A percentile compares a stretch with the other conserved stretches of the same genome.
Evolutionary conservation across 2,888 invertebrate species (phyloP).

Genomic region (Melieria crassipennis): DNA sequence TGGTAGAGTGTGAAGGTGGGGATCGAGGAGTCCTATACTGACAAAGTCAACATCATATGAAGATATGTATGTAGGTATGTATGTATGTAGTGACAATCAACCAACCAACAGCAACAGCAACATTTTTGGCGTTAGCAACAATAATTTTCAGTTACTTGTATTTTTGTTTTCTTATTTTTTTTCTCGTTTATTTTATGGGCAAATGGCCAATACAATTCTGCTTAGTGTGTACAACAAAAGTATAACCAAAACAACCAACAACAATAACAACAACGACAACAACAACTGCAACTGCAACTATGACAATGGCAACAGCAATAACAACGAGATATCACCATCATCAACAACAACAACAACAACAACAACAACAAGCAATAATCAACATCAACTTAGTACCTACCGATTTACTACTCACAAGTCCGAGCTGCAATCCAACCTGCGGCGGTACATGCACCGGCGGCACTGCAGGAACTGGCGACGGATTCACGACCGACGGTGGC

Average conservation of each 20-base stretch:
- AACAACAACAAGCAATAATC: conserved; percentile 20
- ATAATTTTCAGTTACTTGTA: not conserved
- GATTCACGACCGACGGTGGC: conserved; percentile 62
- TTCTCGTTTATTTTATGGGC: no score
- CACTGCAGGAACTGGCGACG: conserved; percentile 68
- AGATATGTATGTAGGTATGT: not conserved
- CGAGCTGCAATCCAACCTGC: conserved; percentile 67
- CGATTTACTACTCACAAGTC: conserved; percentile 69
- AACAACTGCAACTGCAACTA: conserved; percentile 13
- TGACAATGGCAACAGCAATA: conserved; percentile 19
- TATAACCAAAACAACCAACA: conserved; percentile 38
- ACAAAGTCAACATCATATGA: not conserved
- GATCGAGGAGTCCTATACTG: not conserved
- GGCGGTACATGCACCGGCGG: conserved; percentile 65
- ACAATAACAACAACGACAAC: conserved; percentile 30
- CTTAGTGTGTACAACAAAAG: conserved; percentile 10
- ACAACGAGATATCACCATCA: conserved; percentile 28
- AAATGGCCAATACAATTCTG: no score
- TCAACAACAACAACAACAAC: conserved; percentile 36
- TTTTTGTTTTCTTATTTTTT: no score
- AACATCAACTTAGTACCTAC: conserved; percentile 58
- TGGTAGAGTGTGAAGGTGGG: no score
- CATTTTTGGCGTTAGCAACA: conserved; percentile 27
- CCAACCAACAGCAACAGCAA: conserved; percentile 44
- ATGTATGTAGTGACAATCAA: conserved; percentile 29